Evolutionary conservation across 2,797 vertebrate genomes (phyloP).

Genomic region (Lithobates sylvaticus): DNA sequence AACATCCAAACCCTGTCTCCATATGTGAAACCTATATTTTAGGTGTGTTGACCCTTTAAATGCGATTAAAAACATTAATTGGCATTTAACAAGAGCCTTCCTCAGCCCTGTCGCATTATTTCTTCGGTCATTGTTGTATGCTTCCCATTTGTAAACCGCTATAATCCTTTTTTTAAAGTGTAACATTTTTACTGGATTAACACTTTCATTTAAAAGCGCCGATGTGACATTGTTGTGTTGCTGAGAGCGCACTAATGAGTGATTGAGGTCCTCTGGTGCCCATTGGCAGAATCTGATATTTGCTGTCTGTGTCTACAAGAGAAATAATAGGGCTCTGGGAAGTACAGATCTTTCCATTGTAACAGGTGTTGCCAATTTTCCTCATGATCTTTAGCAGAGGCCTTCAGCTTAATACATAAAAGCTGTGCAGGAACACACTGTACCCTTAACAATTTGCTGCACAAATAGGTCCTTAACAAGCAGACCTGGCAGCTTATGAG

Average conservation of each 20-base stretch:
- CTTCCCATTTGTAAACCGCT: background rate
- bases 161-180: background rate
- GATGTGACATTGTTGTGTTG: background rate
- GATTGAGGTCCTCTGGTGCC: background rate
- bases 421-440: slow-evolving; percentile 26
- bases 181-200: background rate
- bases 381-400: background rate
- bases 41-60: too few species aligned
- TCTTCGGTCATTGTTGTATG: background rate
- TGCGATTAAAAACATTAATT: background rate
- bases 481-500: slow-evolving; percentile 15
- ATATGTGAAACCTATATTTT: too few species aligned
- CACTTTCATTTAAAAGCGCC: too few species aligned
- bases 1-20: too few species aligned
- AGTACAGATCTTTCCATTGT: background rate
- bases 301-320: background rate
- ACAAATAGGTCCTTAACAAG: slow-evolving; percentile 21
- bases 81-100: background rate
- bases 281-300: background rate
- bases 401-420: background rate
- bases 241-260: background rate
- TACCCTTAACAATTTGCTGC: slow-evolving; percentile 22
- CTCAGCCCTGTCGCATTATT: too few species aligned
- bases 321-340: background rate
- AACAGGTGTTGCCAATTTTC: slow-evolving; percentile 14